Conservation (phyloP, 1,140 invertebrate species). For the Spodoptera frugiperda region DNA sequence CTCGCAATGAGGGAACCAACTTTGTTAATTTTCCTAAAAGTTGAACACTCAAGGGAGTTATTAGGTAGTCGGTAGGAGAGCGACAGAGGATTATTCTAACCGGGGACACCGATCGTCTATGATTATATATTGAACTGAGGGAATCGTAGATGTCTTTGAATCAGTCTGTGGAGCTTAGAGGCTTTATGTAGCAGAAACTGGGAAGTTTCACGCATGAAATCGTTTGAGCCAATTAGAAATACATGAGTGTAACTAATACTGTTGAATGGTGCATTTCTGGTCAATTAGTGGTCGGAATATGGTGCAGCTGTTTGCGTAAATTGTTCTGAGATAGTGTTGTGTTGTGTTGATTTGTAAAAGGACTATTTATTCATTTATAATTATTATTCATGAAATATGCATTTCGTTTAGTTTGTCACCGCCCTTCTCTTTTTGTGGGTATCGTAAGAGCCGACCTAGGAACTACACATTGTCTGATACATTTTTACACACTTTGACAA, state of each 20-base stretch:
- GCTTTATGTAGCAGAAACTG: conserved; percentile 2
- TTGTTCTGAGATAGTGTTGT: neutral
- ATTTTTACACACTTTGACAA: too few relatives aligned
- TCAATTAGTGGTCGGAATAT: conserved; percentile 9
- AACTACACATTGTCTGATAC: too few relatives aligned
- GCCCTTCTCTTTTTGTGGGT: too few relatives aligned
- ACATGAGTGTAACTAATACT: conserved; percentile 2
- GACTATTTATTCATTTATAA: too few relatives aligned
- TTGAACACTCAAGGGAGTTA: conserved; percentile 56
- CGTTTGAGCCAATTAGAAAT: conserved; percentile 18
- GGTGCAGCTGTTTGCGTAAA: neutral
- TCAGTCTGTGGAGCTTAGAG: neutral
- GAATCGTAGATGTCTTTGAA: conserved; percentile 29
- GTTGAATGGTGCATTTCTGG: conserved; percentile 18
- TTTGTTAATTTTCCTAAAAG: conserved; percentile 63
- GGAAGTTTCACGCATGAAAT: conserved; percentile 20
- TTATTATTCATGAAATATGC: too few relatives aligned
- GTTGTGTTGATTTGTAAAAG: too few relatives aligned
- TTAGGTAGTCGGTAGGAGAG: conserved; percentile 57
- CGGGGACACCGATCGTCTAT: conserved; percentile 50
- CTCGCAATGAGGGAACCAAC: conserved; percentile 51
- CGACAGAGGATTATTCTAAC: conserved; percentile 49
- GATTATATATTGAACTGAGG: conserved; percentile 35
- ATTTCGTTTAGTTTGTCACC: too few relatives aligned
- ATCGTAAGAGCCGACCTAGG: too few relatives aligned